Conservation (phyloP, 2,888 invertebrate species). For the Synergus japonicus region DNA sequence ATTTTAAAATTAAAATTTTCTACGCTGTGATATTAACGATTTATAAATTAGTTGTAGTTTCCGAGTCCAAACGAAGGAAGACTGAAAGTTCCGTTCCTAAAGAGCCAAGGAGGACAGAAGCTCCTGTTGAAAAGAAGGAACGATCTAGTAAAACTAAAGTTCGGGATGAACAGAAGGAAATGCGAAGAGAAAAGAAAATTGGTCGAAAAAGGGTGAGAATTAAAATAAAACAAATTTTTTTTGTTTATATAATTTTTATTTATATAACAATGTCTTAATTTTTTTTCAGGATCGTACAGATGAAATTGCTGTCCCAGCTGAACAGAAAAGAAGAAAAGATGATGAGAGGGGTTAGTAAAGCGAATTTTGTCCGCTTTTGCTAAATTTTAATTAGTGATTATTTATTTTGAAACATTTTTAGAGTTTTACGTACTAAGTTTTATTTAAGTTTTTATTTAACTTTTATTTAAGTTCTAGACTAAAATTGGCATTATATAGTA, state of each 20-base stretch:
- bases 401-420: constrained; percentile 44
- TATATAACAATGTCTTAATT: constrained; percentile 17
- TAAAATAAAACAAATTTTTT: constrained; percentile 25
- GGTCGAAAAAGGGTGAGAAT: constrained; percentile 86
- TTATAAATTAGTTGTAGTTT: constrained; percentile 58
- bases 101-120: constrained; percentile 72
- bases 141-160: constrained; percentile 74
- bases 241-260: constrained; percentile 42
- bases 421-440: neutral
- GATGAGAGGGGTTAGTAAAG: constrained; percentile 84
- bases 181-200: constrained; percentile 89
- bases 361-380: constrained; percentile 46
- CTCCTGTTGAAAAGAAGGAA: constrained; percentile 71
- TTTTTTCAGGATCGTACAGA: constrained; percentile 84
- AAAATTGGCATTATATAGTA: constrained; percentile 21
- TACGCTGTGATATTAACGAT: constrained; percentile 25
- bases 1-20: constrained; percentile 10
- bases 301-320: constrained; percentile 81
- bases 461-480: constrained; percentile 18
- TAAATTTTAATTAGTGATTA: constrained; percentile 38
- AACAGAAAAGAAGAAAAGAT: constrained; percentile 89
- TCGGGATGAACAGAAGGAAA: constrained; percentile 88
- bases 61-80: constrained; percentile 92
- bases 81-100: constrained; percentile 86
- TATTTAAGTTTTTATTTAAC: too few species aligned